Percentiles rank a stretch among this genome's conserved stretches.
phyloP scores from a whole-genome alignment of 1,140 invertebrate species.

The Saccostrea echinata region DNA sequence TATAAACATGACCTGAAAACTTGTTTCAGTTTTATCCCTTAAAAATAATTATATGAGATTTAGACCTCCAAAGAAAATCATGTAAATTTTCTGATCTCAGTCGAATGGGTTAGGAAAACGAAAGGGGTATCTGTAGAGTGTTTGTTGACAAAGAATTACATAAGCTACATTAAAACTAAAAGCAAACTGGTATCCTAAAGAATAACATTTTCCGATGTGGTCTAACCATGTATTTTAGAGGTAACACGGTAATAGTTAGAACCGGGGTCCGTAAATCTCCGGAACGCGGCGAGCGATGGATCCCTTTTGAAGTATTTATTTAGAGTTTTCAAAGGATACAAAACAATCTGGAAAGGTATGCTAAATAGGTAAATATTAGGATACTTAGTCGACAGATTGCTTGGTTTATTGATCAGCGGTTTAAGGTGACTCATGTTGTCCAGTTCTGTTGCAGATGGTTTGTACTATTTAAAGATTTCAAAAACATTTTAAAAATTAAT shows the following conservation, averaged over 20 bases:
- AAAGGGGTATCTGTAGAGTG: neutral
- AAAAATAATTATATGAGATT: neutral
- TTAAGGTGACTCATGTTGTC: neutral
- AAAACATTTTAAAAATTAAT: neutral
- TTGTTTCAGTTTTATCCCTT: neutral
- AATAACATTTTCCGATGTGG: neutral
- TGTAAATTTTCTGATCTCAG: neutral
- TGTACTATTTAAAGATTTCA: neutral
- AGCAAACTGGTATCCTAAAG: neutral
- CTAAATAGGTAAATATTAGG: slow-evolving; percentile 28
- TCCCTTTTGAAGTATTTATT: slow-evolving; percentile 16
- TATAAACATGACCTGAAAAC: no score
- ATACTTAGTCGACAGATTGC: neutral
- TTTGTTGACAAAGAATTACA: neutral
- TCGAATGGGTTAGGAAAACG: neutral
- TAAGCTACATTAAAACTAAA: neutral
- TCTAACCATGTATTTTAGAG: slow-evolving; percentile 12
- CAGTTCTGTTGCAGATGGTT: neutral
- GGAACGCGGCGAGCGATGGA: neutral
- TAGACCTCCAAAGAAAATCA: neutral
- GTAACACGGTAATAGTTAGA: neutral
- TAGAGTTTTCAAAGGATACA: slow-evolving; percentile 22
- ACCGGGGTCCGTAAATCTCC: neutral
- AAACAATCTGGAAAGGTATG: slow-evolving; percentile 21
- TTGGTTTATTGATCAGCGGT: neutral